Conservation (phyloP, 2,797 vertebrate species). For the Graptemys geographica region DNA sequence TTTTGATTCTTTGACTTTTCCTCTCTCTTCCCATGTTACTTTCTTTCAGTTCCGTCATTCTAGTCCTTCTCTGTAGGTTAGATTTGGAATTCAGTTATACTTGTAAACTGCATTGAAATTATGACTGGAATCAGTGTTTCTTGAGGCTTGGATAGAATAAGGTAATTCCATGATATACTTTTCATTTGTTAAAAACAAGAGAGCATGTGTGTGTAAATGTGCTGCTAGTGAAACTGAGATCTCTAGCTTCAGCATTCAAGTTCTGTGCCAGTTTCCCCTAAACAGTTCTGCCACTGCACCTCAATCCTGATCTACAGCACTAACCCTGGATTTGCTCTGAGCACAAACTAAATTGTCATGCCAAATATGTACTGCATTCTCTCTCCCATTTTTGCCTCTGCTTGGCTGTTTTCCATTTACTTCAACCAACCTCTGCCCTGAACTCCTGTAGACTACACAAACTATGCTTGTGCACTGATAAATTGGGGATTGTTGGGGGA, state of each 20-base stretch:
- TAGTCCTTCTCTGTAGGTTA: not conserved
- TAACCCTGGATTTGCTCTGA: not conserved
- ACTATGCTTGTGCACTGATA: not conserved
- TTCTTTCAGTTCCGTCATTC: not conserved
- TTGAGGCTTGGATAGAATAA: not conserved
- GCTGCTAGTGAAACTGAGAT: not conserved
- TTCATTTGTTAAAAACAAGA: not conserved
- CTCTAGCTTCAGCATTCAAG: not conserved
- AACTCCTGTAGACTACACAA: not conserved
- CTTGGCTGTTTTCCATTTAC: not conserved
- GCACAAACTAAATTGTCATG: not conserved
- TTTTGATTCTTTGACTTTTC: not conserved
- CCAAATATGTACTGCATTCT: not conserved
- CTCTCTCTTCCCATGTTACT: not conserved
- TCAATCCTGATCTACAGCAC: not conserved
- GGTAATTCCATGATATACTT: not conserved
- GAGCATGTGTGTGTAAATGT: not conserved
- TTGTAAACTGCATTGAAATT: not conserved
- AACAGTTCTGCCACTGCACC: not conserved
- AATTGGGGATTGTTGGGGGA: not conserved
- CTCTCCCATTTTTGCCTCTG: not conserved
- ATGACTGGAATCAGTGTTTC: not conserved
- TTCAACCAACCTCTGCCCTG: not conserved
- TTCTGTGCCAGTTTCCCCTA: not conserved
- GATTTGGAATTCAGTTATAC: not conserved